Evolutionary conservation across 1,140 invertebrate genomes (phyloP), one percentile per base, ranked within the genome.

Genomic region (Trypoxylus dichotomus): DNA sequence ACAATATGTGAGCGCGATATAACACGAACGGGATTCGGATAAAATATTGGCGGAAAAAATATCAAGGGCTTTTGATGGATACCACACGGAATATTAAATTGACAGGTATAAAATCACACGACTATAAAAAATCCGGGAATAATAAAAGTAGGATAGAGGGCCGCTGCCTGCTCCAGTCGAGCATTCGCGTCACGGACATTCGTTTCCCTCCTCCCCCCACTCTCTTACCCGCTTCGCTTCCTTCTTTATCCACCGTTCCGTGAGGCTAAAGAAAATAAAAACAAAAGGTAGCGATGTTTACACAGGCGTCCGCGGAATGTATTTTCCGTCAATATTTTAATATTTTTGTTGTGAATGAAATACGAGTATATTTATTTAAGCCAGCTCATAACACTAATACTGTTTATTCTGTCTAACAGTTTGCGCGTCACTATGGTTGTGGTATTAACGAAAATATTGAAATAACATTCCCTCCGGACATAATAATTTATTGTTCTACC

Each of bases 41-140:
- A 27, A 63, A 63, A 27, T 19, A 63, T 19, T 3, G 25, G 21
- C 60, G 25, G 60, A 63, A 63, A 27, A 27, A 63, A 63, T 63
- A 63, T 63, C 60, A 21, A 24, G 25, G 19, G 21, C 19, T 27
- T 63, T 63, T 63, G 60, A 63, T 63, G 60, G 19, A 63, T 63
- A 27, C 60, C 60, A 24, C 60, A 24, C 60, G 60, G 60, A 63
- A 63, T 63, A 63, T 63, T 63, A 63, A 63, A 63, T 63, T 63
- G 60, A 63, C 60, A 63, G 60, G 60, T 63, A 63, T 63, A 63
- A 63, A 63, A 63, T 63, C 60, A 63, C 60, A 63, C 25, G 60
- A 27, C 60, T 63, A 63, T 63, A 63, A 63, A 63, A 58, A 63
- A 25, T 25, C 25, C 21, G 8, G 19, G 60, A 63, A 63, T 63